phyloP scores from a whole-genome alignment of 2,113 vertebrate genomes.

The Amazona guildingii region DNA sequence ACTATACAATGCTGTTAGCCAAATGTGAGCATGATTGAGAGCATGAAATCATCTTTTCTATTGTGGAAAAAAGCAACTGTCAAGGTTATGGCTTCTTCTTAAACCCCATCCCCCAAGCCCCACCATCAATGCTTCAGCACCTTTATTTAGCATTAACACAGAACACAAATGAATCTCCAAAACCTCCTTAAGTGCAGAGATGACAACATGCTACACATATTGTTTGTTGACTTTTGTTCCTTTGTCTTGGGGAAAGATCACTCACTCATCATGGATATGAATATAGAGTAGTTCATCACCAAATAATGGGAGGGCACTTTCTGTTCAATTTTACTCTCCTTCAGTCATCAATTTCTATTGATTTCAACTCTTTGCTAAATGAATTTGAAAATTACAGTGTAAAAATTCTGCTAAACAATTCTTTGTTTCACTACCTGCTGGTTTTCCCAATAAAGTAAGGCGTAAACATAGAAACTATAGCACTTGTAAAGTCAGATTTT shows the following conservation, averaged over 20 bases:
- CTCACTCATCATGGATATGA: background rate
- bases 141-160: background rate
- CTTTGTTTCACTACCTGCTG: background rate
- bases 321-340: background rate
- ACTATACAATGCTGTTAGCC: background rate
- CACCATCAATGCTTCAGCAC: background rate
- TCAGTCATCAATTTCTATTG: conserved; percentile 34
- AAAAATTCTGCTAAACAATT: conserved; percentile 25
- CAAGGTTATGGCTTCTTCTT: background rate
- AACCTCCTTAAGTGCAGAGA: background rate
- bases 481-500: background rate
- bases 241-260: background rate
- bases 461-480: background rate
- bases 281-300: background rate
- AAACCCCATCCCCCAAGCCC: accelerated
- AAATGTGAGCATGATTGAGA: background rate
- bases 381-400: conserved; percentile 22
- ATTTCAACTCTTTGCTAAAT: conserved; percentile 17
- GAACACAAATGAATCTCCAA: background rate
- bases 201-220: background rate
- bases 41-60: background rate
- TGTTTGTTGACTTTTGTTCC: background rate
- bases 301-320: background rate
- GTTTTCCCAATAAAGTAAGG: conserved; percentile 3
- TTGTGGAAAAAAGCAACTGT: background rate